phyloP scores from a whole-genome alignment of 1,140 invertebrate species.

The Antheraea pernyi region DNA sequence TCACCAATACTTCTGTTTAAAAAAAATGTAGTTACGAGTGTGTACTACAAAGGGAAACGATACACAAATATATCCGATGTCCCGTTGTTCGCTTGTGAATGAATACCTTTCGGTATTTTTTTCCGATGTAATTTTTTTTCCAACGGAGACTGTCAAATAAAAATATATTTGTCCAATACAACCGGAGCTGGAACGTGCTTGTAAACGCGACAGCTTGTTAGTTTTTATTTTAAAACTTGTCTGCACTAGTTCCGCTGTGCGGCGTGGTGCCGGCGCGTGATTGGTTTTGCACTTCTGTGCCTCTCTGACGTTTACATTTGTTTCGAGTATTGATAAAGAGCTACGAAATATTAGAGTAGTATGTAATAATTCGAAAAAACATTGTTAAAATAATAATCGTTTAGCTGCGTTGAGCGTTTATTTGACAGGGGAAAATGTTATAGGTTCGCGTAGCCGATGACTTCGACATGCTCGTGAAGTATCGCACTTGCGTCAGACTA shows the following conservation, averaged over 20 bases:
- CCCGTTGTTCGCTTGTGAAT: no score
- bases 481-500: no score
- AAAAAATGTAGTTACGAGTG: no score
- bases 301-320: constrained; percentile 10
- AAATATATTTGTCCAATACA: neutral
- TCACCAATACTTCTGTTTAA: no score
- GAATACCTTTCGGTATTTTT: no score
- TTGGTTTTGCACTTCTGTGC: constrained; percentile 25
- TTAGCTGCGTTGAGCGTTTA: no score
- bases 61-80: no score
- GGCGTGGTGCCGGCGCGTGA: constrained; percentile 14
- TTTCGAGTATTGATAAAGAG: constrained; percentile 4
- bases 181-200: constrained; percentile 4
- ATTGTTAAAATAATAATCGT: no score
- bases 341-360: neutral
- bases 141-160: neutral
- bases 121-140: neutral
- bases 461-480: no score
- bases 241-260: constrained; percentile 7
- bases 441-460: no score
- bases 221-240: constrained; percentile 25
- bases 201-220: constrained; percentile 22
- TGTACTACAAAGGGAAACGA: no score
- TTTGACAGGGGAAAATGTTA: no score
- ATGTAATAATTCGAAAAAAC: neutral